Evolutionary conservation across 2,113 vertebrate species (phyloP).

Genomic region (Clupea harengus): DNA sequence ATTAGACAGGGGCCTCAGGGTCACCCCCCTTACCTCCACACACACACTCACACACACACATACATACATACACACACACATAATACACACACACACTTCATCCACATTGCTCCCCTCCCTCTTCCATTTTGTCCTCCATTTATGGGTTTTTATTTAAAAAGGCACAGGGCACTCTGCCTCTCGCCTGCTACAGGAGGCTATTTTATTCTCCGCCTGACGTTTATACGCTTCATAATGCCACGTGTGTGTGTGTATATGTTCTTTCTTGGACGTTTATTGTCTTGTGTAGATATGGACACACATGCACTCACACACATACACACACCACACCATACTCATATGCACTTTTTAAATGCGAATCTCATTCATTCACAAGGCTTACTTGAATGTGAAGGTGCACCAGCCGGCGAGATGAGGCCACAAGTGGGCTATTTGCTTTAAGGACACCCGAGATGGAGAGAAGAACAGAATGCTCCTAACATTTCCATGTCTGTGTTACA

Average conservation of each 20-base stretch:
- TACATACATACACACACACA: background rate
- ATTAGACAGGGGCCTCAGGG: conserved; percentile 47
- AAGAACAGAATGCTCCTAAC: background rate
- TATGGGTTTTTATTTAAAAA: conserved; percentile 7
- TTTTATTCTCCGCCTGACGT: background rate
- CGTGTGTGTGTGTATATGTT: background rate
- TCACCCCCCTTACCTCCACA: conserved; percentile 28
- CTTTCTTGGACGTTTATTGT: no score
- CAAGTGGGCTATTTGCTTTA: background rate
- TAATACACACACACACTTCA: background rate
- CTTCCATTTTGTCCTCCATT: background rate
- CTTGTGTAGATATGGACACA: background rate
- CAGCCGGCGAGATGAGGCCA: background rate
- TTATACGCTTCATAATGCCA: background rate
- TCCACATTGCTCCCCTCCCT: background rate
- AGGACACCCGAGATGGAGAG: background rate
- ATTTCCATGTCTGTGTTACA: background rate
- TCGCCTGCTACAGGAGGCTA: background rate
- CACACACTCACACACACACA: background rate
- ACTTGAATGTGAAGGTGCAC: background rate
- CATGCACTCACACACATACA: background rate
- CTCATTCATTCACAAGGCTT: background rate
- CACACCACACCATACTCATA: background rate
- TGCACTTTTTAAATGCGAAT: background rate
- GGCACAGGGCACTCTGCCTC: background rate